phyloP scores from a whole-genome alignment of 2,113 vertebrate genomes.

The Leptobrachium ailaonicum region DNA sequence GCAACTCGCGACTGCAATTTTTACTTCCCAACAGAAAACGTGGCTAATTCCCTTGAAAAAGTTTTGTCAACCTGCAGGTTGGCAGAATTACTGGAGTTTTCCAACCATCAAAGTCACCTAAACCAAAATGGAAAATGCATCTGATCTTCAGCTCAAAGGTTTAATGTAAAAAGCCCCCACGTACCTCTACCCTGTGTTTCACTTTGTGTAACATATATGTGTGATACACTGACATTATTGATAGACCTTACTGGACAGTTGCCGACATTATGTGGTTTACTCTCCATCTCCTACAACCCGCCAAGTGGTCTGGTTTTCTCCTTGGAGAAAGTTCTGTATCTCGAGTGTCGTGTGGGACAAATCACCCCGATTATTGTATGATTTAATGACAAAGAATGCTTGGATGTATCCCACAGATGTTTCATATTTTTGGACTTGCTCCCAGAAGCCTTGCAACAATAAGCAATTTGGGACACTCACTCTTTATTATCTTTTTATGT shows the following conservation, averaged over 20 bases:
- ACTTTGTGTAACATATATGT: no score
- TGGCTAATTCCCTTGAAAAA: background rate
- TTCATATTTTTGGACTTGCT: constrained; percentile 14
- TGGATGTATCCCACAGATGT: constrained; percentile 35
- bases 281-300: background rate
- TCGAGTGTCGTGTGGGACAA: background rate
- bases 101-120: no score
- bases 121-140: no score
- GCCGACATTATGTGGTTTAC: no score
- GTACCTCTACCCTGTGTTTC: no score
- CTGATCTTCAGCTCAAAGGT: no score
- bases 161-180: no score
- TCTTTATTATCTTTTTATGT: constrained; percentile 33
- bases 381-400: constrained; percentile 29
- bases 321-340: background rate
- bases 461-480: constrained; percentile 16
- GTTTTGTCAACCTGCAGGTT: constrained; percentile 14
- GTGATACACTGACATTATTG: no score
- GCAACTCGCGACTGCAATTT: no score
- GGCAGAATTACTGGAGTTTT: no score
- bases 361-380: constrained; percentile 27
- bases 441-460: constrained; percentile 22
- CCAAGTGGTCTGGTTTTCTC: background rate
- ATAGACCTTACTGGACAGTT: no score
- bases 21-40: no score